Conservation (phyloP, 1,140 invertebrate species). For the Drosophila arawakana region DNA sequence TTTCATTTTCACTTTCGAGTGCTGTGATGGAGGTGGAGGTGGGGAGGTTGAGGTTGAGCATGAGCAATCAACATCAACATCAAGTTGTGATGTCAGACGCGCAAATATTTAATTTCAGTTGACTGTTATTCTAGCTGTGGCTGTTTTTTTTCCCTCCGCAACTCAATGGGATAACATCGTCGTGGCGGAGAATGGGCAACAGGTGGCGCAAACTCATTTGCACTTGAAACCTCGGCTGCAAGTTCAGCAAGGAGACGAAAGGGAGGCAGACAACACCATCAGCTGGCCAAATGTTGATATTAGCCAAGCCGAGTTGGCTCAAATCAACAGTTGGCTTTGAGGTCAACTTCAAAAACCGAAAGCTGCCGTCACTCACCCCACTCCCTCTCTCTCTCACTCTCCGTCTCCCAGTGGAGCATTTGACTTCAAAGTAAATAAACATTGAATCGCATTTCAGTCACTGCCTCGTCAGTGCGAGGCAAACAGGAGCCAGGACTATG, state of each 20-base stretch:
- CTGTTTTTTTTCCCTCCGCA: constrained; percentile 20
- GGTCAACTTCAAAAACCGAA: constrained; percentile 51
- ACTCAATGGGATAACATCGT: background rate
- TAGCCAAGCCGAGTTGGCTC: constrained; percentile 34
- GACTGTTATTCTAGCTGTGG: constrained; percentile 57
- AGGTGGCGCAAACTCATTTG: constrained; percentile 73
- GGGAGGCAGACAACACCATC: constrained; percentile 15
- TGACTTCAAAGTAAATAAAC: constrained; percentile 67
- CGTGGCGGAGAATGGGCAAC: constrained; percentile 34
- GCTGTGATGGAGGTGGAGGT: too few relatives aligned
- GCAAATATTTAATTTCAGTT: constrained; percentile 71
- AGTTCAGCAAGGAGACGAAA: constrained; percentile 25
- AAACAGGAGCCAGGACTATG: constrained; percentile 23
- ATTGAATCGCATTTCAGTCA: constrained; percentile 27
- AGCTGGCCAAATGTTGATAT: constrained; percentile 66
- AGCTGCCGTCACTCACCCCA: constrained; percentile 3
- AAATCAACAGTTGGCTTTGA: constrained; percentile 54
- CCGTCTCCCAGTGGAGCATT: background rate
- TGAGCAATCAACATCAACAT: constrained; percentile 62
- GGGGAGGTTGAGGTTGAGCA: constrained; percentile 12
- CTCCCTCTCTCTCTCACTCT: too few relatives aligned
- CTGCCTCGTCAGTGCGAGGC: background rate
- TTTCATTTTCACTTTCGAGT: background rate
- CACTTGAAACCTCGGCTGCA: constrained; percentile 65
- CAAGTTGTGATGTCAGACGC: constrained; percentile 37